Percentiles rank a stretch among this genome's conserved stretches.
Evolutionary conservation across 2,797 vertebrate genomes (phyloP).

Genomic region (Diplodus sargus): DNA sequence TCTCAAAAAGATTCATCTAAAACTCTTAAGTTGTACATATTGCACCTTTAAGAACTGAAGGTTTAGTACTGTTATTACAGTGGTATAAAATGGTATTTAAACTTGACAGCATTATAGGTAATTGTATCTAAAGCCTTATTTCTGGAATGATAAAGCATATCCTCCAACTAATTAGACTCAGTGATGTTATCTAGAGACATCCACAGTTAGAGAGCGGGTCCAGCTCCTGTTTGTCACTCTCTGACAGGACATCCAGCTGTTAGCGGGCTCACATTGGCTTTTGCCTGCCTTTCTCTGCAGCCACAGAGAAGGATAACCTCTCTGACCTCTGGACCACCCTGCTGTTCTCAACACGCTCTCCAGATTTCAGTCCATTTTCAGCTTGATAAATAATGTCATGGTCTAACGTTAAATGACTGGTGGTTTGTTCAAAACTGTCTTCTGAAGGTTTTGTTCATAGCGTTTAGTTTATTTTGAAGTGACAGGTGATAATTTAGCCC

Average conservation of each 20-base stretch:
- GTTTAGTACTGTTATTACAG: too few species aligned
- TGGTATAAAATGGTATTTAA: too few species aligned
- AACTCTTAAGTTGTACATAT: too few species aligned
- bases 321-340: conserved; percentile 37
- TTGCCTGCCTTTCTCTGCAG: conserved; percentile 15
- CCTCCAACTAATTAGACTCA: too few species aligned
- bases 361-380: conserved; percentile 3
- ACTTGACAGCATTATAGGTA: too few species aligned
- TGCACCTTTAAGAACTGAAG: too few species aligned
- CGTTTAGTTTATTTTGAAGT: not conserved
- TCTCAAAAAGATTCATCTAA: too few species aligned
- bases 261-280: not conserved
- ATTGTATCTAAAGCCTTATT: too few species aligned
- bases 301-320: conserved; percentile 14
- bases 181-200: not conserved
- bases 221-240: not conserved
- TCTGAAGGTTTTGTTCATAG: not conserved
- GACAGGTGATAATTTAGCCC: not conserved
- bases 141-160: too few species aligned
- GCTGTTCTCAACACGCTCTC: not conserved
- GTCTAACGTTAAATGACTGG: not conserved
- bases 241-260: conserved; percentile 14
- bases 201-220: not conserved
- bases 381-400: not conserved
- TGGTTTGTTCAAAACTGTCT: conserved; percentile 2